Conservation (phyloP, 2,888 invertebrate genomes). For the Timema cristinae region DNA sequence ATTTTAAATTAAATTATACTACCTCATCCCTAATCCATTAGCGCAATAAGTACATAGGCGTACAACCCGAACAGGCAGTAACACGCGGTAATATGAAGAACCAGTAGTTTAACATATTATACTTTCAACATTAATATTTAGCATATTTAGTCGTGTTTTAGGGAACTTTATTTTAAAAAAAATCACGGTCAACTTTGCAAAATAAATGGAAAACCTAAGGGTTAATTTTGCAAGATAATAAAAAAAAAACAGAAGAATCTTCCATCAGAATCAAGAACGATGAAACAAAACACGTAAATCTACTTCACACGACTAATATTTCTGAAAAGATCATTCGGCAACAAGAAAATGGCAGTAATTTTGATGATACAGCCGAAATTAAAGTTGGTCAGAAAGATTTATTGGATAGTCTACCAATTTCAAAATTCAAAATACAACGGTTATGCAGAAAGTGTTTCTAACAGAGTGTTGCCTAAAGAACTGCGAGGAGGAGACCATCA, state of each 20-base stretch:
- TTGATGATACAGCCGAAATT: background rate
- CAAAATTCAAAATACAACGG: no score
- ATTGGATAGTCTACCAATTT: no score
- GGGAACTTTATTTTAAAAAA: no score
- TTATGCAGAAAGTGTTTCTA: no score
- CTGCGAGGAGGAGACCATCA: no score
- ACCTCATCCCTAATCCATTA: background rate
- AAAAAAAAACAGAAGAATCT: background rate
- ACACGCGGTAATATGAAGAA: no score
- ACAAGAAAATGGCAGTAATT: background rate
- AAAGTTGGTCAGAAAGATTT: no score
- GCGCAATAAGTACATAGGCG: background rate
- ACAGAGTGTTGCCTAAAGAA: no score
- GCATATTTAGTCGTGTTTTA: no score
- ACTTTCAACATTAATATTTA: no score
- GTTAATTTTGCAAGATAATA: background rate
- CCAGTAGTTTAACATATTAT: no score
- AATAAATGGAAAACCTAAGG: background rate
- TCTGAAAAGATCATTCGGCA: background rate
- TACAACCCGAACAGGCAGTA: background rate
- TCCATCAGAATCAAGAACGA: background rate
- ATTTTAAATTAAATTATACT: no score
- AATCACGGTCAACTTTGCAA: background rate
- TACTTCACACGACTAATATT: background rate
- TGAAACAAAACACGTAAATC: background rate